phyloP scores from a whole-genome alignment of 1,140 invertebrate species.

The Andrena cerasifolii region DNA sequence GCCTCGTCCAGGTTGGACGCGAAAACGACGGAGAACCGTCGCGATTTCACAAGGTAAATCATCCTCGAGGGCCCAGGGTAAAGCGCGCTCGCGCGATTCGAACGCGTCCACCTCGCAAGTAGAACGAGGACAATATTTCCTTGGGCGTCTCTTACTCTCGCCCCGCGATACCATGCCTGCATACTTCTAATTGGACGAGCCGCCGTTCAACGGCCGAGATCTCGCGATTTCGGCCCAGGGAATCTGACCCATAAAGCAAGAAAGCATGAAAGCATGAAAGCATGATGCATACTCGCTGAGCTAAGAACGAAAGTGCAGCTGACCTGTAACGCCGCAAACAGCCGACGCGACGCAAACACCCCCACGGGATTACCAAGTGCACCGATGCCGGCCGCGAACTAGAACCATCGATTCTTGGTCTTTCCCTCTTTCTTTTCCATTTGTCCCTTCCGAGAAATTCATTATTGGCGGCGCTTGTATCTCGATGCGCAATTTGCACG shows the following conservation, averaged over 20 bases:
- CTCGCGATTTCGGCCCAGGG: constrained; percentile 41
- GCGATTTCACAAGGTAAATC: constrained; percentile 61
- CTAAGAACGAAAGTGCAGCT: constrained; percentile 45
- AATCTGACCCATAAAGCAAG: constrained; percentile 57
- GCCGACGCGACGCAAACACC: neutral
- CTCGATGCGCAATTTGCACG: constrained; percentile 49
- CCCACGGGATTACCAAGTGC: no score
- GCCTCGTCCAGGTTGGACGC: constrained; percentile 35
- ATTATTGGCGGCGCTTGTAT: constrained; percentile 45
- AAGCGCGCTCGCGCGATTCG: constrained; percentile 4
- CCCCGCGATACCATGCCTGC: no score
- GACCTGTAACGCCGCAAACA: constrained; percentile 36
- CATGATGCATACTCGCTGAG: constrained; percentile 41
- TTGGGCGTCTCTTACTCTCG: no score
- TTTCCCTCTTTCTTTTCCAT: neutral
- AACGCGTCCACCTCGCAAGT: constrained; percentile 25
- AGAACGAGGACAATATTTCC: constrained; percentile 26
- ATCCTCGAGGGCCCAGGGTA: constrained; percentile 4
- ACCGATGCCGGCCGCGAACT: no score
- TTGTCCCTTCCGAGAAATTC: constrained; percentile 38
- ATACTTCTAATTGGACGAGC: constrained; percentile 46
- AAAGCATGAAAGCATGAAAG: constrained; percentile 64
- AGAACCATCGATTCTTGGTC: constrained; percentile 19
- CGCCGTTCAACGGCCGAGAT: constrained; percentile 9
- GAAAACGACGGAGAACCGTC: constrained; percentile 24